Evolutionary conservation across 2,797 vertebrate species (phyloP).

Genomic region (Strix occidentalis): DNA sequence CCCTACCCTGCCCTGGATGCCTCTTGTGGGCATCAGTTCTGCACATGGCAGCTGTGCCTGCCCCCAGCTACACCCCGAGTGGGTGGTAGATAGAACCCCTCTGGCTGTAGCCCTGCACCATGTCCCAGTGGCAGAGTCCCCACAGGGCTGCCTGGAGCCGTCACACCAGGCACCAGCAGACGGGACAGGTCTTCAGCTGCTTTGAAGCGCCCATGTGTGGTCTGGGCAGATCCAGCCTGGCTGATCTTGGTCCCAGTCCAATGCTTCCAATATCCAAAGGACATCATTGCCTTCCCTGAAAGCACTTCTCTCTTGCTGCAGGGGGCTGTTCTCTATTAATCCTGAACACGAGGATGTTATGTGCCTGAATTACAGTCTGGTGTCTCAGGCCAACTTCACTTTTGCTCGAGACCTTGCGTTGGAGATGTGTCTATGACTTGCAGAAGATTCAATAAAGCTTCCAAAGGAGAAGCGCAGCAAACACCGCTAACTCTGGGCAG

Average conservation of each 20-base stretch:
- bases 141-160: not conserved
- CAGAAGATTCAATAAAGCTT: not conserved
- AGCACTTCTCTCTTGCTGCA: not conserved
- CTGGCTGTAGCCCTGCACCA: not conserved
- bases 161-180: not conserved
- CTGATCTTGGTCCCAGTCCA: not conserved
- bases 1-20: not conserved
- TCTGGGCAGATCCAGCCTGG: not conserved
- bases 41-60: not conserved
- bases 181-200: not conserved
- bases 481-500: not conserved
- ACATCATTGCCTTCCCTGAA: not conserved
- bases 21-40: not conserved
- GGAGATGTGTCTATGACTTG: not conserved
- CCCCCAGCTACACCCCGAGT: not conserved
- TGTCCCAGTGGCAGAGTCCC: not conserved
- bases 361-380: not conserved
- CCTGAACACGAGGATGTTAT: accelerated
- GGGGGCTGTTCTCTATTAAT: not conserved
- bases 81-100: not conserved
- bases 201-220: accelerated
- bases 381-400: not conserved
- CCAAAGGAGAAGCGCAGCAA: not conserved
- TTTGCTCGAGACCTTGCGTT: not conserved
- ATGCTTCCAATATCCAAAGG: not conserved